phyloP scores from a whole-genome alignment of 2,113 vertebrate species.

The Crotophaga sulcirostris region DNA sequence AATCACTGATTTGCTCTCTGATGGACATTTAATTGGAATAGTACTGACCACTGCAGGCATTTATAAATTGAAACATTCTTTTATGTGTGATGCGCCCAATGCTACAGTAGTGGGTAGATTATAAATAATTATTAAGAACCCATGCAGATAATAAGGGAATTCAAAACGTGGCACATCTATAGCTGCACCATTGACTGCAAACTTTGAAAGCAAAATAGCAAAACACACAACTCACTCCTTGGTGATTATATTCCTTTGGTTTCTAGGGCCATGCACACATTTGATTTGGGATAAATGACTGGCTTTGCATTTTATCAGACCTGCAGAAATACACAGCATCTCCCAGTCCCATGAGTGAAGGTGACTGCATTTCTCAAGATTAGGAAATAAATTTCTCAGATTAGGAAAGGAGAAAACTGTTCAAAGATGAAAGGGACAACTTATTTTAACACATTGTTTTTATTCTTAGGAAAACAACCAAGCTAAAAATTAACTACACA shows the following conservation, averaged over 20 bases:
- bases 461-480: background rate
- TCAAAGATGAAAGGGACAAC: background rate
- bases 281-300: background rate
- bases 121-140: background rate
- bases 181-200: background rate
- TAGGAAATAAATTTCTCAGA: background rate
- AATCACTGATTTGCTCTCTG: conserved; percentile 4
- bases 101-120: background rate
- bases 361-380: background rate
- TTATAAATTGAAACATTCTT: background rate
- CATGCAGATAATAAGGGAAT: background rate
- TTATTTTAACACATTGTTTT: background rate
- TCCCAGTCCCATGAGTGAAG: background rate
- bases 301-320: background rate
- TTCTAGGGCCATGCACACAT: background rate
- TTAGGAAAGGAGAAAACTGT: background rate
- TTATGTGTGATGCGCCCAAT: background rate
- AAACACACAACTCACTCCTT: background rate
- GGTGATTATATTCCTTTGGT: background rate
- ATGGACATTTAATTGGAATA: background rate
- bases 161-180: background rate
- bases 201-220: background rate
- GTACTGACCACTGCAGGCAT: background rate
- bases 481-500: background rate
- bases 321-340: background rate